Base-by-base conservation (phyloP, 2,888 invertebrate genomes). In the Meliscaeva auricollis region DNA sequence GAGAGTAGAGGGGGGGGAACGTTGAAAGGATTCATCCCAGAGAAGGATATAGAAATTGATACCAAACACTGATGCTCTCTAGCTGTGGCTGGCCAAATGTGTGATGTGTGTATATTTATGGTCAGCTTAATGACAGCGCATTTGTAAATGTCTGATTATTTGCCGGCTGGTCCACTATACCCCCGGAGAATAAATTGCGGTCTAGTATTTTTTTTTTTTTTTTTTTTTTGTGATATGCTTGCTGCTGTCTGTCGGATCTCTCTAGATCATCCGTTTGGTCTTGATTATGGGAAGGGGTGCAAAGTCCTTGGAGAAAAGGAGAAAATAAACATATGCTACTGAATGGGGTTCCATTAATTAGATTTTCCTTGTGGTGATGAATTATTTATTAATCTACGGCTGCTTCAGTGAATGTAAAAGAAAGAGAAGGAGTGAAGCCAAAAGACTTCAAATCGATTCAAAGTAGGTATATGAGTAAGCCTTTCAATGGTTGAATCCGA, bases 101-200 rank as follows among this genome's bases (percentile, higher is more conserved):
- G 73, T 35, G 73, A 85, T 66, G 75, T 84, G 75, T 80, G 72
- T 76, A 73, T 76, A 76, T 76, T 80, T 80, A 54, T 75, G 80
- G 80, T 72, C 76, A 80, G 64, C 54, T 66, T 89, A 89, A 89
- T 89, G 88, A 87, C 88, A 87, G 84, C 80, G 87, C 88, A 89
- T 89, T 89, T 89, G 88, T 89, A 87, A 87, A 87, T 88, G 89
- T 89, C 89, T 87, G 87, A 88, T 88, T 87, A 89, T 87, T 87
- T 77, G 66, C 52, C 52, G 66, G 66, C 52, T 64, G 15, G 70
- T 32, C 46, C 9, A 62, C 60, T 41, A 11, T 15, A 52, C n/a
- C 17, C 15, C 50, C 52, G n/a, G 17, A 41, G 79, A 74, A 60
- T 80, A 69, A 70, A 64, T 75, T 74, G 80, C 46, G 64, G 80